Evolutionary conservation across 2,797 vertebrate genomes (phyloP), one percentile per base, ranked within the genome.

Genomic region (Ambastaia sidthimunki): DNA sequence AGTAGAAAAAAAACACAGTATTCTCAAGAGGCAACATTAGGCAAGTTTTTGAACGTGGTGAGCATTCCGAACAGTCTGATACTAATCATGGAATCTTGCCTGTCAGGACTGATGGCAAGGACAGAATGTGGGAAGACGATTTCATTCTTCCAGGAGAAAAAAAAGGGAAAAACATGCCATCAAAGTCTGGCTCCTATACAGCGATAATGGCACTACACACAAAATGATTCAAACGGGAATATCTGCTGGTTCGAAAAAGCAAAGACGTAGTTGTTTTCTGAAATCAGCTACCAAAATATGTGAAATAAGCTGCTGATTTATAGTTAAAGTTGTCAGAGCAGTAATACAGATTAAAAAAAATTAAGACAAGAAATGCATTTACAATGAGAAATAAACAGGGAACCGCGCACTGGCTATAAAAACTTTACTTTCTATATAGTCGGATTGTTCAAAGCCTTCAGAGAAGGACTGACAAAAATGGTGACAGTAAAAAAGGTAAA

Each of bases 201-300:
- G 19, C 23, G 23, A 31, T 74, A 74, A 75, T 71, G 74, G 41
- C 18, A n/a, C 47, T 15, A 63, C 69, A 12, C 54, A 16, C 47
- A 65, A 34, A 41, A 70, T 18, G 78, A 81, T 79, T 68, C 18
- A 41, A 79, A 78, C 82, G 75, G 48, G 80, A 81, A 66, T 74
- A 68, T 59, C 4, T 4, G 4, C 37, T 80, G 44, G 74, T 69
- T 44, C 1, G 52, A 69, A 54, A 18, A 48, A 71, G 71, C 21
- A 31, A 66, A 55, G 25, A 16, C 47, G 16, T 21, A 28, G 34
- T 57, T 10, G 16, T 21, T 69, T 74, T 67, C 3, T 34, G 12
- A 52, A 28, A 25, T 25, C 7, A 11, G 13, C n/a, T 3, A 50
- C 23, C 50, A n/a, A 25, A 71, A 34, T 28, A 50, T 25, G 47